phyloP scores from a whole-genome alignment of 2,888 invertebrate species.

The Phania funesta region DNA sequence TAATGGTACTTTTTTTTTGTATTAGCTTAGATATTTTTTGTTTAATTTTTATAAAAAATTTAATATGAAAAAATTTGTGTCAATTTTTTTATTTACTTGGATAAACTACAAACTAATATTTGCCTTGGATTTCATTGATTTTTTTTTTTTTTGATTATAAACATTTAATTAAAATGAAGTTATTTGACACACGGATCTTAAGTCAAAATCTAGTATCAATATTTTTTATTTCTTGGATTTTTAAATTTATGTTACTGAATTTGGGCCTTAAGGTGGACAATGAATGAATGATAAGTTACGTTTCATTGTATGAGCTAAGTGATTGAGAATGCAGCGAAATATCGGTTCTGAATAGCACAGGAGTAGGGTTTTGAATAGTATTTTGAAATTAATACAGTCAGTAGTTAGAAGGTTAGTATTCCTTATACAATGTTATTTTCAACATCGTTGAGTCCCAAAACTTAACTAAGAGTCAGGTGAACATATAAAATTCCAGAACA shows the following conservation, averaged over 20 bases:
- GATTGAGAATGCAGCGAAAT: neutral
- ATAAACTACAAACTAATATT: conserved; percentile 64
- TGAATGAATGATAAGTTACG: neutral
- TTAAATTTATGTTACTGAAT: neutral
- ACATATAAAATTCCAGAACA: too few relatives aligned
- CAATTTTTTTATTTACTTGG: conserved; percentile 30
- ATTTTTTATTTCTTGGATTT: neutral
- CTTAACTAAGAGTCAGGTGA: too few relatives aligned
- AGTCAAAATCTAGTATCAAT: neutral
- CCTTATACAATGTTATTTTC: too few relatives aligned
- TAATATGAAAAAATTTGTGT: conserved; percentile 52
- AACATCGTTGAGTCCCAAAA: too few relatives aligned
- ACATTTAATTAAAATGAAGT: conserved; percentile 1
- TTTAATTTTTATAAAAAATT: conserved; percentile 52
- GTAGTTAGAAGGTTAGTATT: too few relatives aligned
- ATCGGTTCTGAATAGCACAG: too few relatives aligned
- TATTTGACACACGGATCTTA: conserved; percentile 42
- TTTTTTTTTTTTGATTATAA: conserved; percentile 18
- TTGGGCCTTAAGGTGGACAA: neutral
- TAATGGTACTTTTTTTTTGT: conserved; percentile 12
- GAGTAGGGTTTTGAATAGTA: too few relatives aligned
- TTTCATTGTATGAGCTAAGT: neutral
- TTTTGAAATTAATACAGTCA: too few relatives aligned
- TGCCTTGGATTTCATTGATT: conserved; percentile 30
- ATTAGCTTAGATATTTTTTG: conserved; percentile 5